phyloP scores from a whole-genome alignment of 2,797 vertebrate genomes.

The Gadopsis bispinosus region DNA sequence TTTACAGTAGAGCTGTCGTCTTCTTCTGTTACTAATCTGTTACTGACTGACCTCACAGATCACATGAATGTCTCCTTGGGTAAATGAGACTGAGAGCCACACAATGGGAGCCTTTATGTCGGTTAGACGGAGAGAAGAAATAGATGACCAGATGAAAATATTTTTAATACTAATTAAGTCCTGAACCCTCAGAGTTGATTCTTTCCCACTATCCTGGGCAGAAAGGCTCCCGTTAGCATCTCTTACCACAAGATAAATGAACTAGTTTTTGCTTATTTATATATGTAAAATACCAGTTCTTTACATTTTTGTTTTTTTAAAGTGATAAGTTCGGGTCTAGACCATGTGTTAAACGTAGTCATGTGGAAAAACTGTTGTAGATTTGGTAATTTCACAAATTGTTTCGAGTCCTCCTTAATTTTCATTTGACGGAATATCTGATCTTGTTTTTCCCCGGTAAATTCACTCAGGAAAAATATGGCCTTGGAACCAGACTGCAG shows the following conservation, averaged over 20 bases:
- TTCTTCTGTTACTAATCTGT: constrained; percentile 54
- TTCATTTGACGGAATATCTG: constrained; percentile 6
- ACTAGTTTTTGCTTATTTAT: constrained; percentile 28
- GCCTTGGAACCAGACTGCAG: constrained; percentile 95
- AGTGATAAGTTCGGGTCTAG: neutral
- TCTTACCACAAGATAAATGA: constrained; percentile 20
- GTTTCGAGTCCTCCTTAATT: neutral
- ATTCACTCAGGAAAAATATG: constrained; percentile 92
- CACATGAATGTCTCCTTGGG: constrained; percentile 79
- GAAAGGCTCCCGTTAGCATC: constrained; percentile 54
- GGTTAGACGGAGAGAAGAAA: constrained; percentile 42
- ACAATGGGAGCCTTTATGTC: constrained; percentile 74
- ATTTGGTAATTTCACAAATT: constrained; percentile 12
- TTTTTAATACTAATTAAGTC: constrained; percentile 32
- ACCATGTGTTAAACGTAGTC: constrained; percentile 29
- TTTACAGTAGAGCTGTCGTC: constrained; percentile 55
- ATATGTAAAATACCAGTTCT: neutral
- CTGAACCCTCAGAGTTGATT: constrained; percentile 6
- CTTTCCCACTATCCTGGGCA: constrained; percentile 40
- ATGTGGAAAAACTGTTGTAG: constrained; percentile 43
- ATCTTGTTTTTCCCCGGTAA: constrained; percentile 18
- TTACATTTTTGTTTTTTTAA: neutral
- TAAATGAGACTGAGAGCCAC: constrained; percentile 47
- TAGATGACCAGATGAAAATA: constrained; percentile 31
- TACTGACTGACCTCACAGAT: constrained; percentile 77